phyloP scores from a whole-genome alignment of 2,797 vertebrate genomes.

The Sebastes paucispinis region DNA sequence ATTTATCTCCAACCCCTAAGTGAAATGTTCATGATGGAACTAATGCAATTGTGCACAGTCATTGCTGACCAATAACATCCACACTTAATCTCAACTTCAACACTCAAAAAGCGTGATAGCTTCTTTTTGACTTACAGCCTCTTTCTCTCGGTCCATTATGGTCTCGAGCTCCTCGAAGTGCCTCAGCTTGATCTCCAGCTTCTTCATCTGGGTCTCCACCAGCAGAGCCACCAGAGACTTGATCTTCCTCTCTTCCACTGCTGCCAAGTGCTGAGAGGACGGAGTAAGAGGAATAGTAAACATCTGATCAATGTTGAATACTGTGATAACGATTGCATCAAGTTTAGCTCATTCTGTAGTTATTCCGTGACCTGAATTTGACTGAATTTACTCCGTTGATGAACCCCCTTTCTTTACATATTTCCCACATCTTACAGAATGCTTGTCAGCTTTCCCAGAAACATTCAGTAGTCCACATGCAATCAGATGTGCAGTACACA shows the following conservation, averaged over 20 bases:
- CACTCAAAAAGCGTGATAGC: not conserved
- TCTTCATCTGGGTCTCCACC: conserved; percentile 99
- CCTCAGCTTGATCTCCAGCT: conserved; percentile 96
- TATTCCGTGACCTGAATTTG: not conserved
- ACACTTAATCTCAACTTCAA: not conserved
- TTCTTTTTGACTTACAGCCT: conserved; percentile 86
- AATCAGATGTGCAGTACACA: not conserved
- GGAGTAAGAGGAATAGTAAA: not conserved
- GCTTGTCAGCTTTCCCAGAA: not conserved
- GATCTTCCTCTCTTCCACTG: conserved; percentile 96
- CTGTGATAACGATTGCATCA: not conserved
- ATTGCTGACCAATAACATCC: not conserved
- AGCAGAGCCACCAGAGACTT: conserved; percentile 96
- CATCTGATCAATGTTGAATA: not conserved
- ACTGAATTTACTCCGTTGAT: not conserved
- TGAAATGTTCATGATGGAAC: not conserved
- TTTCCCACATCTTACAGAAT: not conserved
- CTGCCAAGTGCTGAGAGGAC: conserved; percentile 89
- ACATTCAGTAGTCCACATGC: not conserved
- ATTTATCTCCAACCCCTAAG: not conserved
- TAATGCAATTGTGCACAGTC: not conserved
- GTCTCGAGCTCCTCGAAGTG: conserved; percentile 98
- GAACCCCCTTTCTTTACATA: not conserved
- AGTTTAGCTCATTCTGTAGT: not conserved
- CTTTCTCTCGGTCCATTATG: conserved; percentile 98